Evolutionary conservation across 2,113 vertebrate species (phyloP), one percentile per base, ranked within the genome.

Genomic region (Sinocyclocheilus anshuiensis): DNA sequence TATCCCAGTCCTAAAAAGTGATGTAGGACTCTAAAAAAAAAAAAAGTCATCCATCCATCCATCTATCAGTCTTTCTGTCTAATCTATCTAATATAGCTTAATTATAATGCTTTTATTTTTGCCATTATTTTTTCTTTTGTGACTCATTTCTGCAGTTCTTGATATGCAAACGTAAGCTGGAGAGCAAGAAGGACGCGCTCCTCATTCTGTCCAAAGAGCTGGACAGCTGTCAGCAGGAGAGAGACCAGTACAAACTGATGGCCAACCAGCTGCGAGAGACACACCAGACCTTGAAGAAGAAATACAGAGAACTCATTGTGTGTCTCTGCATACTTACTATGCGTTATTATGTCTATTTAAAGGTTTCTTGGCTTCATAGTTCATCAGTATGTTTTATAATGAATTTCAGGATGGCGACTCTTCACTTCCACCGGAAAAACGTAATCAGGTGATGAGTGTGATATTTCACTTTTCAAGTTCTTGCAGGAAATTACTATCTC

Each of bases 201-300:
- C 93, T 99, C 83, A 99, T 99, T 91, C 95, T 99, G 79, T 99
- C 98, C 55, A 98, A 99, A 92, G 98, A 99, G 91, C 93, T 99
- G 91, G 98, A 98, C 91, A 96, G 94, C 9, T 98, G 98, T 92
- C 98, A 99, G 77, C 97, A 99, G 91, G 98, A 99, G 90, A 93
- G 97, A 88, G 98, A 99, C 94, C 98, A 99, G 90, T 99, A 96
- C 95, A 95, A 97, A 71, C 97, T 99, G 91, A 99, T 99, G 97
- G 97, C 98, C 81, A 99, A 98, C 89, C 98, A 99, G 94, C 93
- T 99, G 2, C 95, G 97, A 0, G 97, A 99, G 59, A 94, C 94
- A 18, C 98, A 99, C 92, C 98, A 99, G 89, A 94, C 96, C 13
- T 95, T 99, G 87, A 99, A 99, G 92, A 99, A 97, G 94, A 99